Evolutionary conservation across 2,888 invertebrate species (phyloP), one percentile per base, ranked within the genome.

Genomic region (Orchesella flavescens): DNA sequence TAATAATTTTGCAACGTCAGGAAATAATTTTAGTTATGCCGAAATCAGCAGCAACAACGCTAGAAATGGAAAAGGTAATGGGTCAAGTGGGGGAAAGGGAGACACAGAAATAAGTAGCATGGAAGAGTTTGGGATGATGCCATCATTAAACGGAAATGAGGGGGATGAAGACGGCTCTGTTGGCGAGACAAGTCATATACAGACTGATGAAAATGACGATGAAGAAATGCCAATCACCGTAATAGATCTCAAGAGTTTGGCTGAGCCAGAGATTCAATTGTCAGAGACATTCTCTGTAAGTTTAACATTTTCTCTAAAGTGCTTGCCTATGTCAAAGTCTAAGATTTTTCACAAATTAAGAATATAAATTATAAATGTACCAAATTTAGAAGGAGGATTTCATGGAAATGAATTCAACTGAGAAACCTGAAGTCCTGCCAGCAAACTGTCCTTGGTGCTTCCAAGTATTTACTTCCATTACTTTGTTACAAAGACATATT

Each of bases 381-480:
- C 34, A 34, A 34, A 34, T 34, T 17, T 15, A 34, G 13, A 23
- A 75, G 69, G 34, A n/a, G 1, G n/a, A 66, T 12, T 59, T 63
- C 23, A 55, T 68, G 65, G 7, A n/a, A n/a, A n/a, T n/a, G n/a
- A n/a, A 55, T 21, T 34, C 75, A 17, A 53, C n/a, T 5, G 78
- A 69, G 9, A 73, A 19, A 21, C 10, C 80, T 3, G 83, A 78
- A 43, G 69, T 49, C 4, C 66, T 73, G 21, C 82, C 84, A 21
- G 77, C 84, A 1, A 71, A 74, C 21, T 87, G 87, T 68, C 87
- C 87, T 17, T 87, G 87, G 87, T 90, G 89, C 84, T 88, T 93
- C 90, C 93, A 96, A 94, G 94, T 95, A 91, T 98, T 98, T 93
- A 96, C 96, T 90, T 97, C 98, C 93, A 96, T 97, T 90, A 96